Conservation (phyloP, 2,113 vertebrate genomes). For the Alaudala cheleensis region DNA sequence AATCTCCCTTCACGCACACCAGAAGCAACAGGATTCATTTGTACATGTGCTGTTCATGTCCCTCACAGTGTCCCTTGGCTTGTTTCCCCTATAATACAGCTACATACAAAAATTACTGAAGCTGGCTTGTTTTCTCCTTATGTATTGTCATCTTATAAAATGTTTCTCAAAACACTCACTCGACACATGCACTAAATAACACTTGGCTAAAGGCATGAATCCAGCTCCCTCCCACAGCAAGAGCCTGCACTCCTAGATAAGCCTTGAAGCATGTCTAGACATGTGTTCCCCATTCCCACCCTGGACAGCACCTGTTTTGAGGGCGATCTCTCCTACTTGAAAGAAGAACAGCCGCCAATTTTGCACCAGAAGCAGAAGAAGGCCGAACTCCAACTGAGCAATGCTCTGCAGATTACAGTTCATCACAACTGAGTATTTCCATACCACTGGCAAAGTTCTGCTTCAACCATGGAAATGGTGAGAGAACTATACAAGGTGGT, state of each 20-base stretch:
- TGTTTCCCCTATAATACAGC: neutral
- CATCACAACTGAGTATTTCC: neutral
- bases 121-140: slow-evolving; percentile 14
- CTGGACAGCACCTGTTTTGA: neutral
- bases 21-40: neutral
- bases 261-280: neutral
- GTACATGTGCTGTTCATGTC: neutral
- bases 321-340: neutral
- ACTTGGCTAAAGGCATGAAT: neutral
- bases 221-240: neutral
- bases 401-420: neutral
- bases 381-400: neutral
- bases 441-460: neutral
- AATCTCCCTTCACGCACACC: neutral
- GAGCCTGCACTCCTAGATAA: neutral
- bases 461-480: neutral
- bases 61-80: neutral
- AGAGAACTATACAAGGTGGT: neutral
- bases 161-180: slow-evolving; percentile 10
- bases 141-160: slow-evolving; percentile 5
- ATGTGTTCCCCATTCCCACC: neutral
- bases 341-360: neutral
- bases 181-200: neutral
- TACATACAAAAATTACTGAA: slow-evolving; percentile 1
- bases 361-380: neutral